Evolutionary conservation across 2,113 vertebrate species (phyloP).

Genomic region (Lanius ludovicianus): DNA sequence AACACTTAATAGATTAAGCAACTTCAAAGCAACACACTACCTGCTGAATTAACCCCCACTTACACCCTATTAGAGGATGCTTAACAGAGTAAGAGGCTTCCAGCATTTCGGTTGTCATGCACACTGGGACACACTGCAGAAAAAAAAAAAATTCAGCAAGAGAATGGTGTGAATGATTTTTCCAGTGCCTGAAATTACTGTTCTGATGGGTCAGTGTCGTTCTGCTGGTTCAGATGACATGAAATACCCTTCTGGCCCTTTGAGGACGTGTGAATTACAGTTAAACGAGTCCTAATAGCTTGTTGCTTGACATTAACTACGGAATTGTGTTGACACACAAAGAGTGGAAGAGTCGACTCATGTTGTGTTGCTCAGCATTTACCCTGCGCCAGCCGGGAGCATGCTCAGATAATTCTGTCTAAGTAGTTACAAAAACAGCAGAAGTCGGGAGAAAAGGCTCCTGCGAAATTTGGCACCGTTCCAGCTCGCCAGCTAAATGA

Average conservation of each 20-base stretch:
- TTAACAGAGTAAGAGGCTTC: slow-evolving; percentile 7
- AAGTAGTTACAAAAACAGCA: slow-evolving; percentile 2
- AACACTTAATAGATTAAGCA: not conserved
- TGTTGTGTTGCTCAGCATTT: not conserved
- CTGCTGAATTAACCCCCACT: not conserved
- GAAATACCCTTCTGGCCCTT: not conserved
- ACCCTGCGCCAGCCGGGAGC: not conserved
- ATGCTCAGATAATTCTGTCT: slow-evolving; percentile 27
- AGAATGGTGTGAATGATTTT: not conserved
- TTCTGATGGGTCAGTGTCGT: not conserved
- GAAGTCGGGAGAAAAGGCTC: slow-evolving; percentile 14
- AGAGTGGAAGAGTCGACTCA: not conserved
- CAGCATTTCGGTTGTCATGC: not conserved
- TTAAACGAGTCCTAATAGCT: not conserved
- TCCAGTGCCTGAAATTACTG: not conserved
- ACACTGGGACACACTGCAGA: not conserved
- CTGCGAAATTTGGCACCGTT: not conserved
- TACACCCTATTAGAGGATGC: not conserved
- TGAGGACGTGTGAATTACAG: not conserved
- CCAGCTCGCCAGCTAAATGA: not conserved
- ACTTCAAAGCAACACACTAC: slow-evolving; percentile 3
- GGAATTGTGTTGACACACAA: not conserved
- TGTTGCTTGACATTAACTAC: not conserved
- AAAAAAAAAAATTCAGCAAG: not conserved
- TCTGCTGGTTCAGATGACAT: not conserved